Conservation (phyloP, 2,113 vertebrate species). For the Leucoraja erinaceus region DNA sequence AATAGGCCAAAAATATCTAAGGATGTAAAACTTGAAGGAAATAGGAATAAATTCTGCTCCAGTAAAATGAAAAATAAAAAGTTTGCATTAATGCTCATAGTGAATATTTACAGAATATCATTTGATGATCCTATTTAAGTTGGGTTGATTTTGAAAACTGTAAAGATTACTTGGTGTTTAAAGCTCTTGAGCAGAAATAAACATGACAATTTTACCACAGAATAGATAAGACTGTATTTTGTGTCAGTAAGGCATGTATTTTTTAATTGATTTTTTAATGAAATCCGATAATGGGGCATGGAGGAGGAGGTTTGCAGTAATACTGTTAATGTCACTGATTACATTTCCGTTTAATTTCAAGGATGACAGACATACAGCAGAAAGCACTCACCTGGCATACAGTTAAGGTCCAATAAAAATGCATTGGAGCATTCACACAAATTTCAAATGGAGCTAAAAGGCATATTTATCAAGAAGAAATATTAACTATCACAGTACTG, state of each 20-base stretch:
- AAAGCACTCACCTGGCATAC: slow-evolving; percentile 6
- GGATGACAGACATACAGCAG: slow-evolving; percentile 25
- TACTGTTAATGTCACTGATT: slow-evolving; percentile 18
- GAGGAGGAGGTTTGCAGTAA: neutral
- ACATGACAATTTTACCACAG: neutral
- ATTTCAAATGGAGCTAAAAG: slow-evolving; percentile 9
- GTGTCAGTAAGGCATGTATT: neutral
- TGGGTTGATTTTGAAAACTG: neutral
- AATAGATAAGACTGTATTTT: slow-evolving; percentile 11
- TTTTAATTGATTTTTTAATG: slow-evolving; percentile 35
- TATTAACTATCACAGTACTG: neutral
- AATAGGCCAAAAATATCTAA: neutral
- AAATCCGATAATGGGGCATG: slow-evolving; percentile 35
- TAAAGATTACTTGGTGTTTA: neutral
- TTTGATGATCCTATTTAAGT: too few species aligned
- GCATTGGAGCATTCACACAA: slow-evolving; percentile 7
- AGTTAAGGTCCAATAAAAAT: slow-evolving; percentile 34
- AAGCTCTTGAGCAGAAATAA: slow-evolving; percentile 1
- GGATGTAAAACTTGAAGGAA: neutral
- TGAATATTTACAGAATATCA: neutral
- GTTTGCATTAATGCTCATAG: neutral
- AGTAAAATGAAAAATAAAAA: neutral
- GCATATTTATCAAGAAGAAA: neutral
- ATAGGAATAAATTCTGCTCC: neutral
- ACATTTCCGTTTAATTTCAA: slow-evolving; percentile 28